phyloP scores from a whole-genome alignment of 2,797 vertebrate genomes.

The Semaprochilodus insignis region DNA sequence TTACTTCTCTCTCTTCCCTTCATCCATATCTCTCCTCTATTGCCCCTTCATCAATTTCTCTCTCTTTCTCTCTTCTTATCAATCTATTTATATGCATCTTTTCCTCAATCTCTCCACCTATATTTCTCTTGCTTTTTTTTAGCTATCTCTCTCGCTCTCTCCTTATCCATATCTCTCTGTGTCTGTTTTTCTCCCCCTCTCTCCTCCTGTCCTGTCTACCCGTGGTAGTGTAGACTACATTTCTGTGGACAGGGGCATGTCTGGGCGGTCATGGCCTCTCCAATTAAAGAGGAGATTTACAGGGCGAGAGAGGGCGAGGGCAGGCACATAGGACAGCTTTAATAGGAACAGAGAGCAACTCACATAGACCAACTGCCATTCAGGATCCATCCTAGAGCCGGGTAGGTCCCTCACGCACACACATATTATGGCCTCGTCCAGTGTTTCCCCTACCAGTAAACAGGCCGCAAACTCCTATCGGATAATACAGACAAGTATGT shows the following conservation, averaged over 20 bases:
- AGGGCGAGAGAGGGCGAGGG: constrained; percentile 77
- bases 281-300: constrained; percentile 82
- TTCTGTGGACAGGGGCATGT: constrained; percentile 69
- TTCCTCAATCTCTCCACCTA: constrained; percentile 30
- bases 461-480: too few relatives aligned
- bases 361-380: constrained; percentile 40
- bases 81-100: constrained; percentile 8
- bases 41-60: neutral
- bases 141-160: constrained; percentile 14
- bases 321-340: constrained; percentile 77
- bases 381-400: constrained; percentile 1
- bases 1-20: constrained; percentile 53
- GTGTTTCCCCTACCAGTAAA: too few relatives aligned
- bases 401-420: constrained; percentile 12
- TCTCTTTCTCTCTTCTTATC: constrained; percentile 41
- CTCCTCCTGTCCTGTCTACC: constrained; percentile 44
- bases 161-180: constrained; percentile 48
- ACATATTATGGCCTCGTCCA: neutral
- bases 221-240: constrained; percentile 41
- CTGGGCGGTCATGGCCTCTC: constrained; percentile 70
- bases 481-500: too few relatives aligned
- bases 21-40: constrained; percentile 11
- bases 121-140: constrained; percentile 51
- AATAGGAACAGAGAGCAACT: constrained; percentile 70
- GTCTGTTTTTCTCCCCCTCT: constrained; percentile 50